Base-by-base conservation (phyloP, 2,888 invertebrate species). In the Pyralis farinalis region DNA sequence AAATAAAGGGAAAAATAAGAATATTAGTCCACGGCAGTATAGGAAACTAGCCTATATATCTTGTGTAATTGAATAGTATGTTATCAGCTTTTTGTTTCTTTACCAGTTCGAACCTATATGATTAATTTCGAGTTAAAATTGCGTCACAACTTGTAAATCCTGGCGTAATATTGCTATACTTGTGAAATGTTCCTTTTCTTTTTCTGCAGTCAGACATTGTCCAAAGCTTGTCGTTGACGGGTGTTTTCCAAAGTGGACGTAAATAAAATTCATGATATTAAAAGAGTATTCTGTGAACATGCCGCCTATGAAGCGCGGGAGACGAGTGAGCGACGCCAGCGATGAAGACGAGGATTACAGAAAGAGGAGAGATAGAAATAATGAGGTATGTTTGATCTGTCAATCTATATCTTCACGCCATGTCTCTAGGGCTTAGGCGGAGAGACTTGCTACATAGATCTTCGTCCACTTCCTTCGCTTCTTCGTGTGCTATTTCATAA, bases 311-410 rank as follows among this genome's bases (percentile, higher is more conserved):
- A 85, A 87, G 56, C 75, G 80, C 46, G 73, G 71, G 51, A 74
- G 71, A 65, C 72, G 74, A 35, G 88, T 90, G 42, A 91, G 91
- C 41, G 93, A 93, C 48, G 91, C 90, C 7, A 92, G 92, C 36
- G 93, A 93, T 53, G 93, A 93, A 34, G 92, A 92, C 37, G 94
- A 93, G 8, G 94, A 94, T 55, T 96, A 96, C 63, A 89, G 95
- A 44, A 91, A 91, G 53, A 91, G 93, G 38, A 85, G 96, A 25
- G 95, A 95, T 61, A 91, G 94, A 59, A 96, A 96, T 80, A 96
- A 96, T 80, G 91, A 94, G 90, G 94, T 93, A 79, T 49, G n/a
- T n/a, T n/a, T n/a, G n/a, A n/a, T n/a, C n/a, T n/a, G n/a, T n/a
- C n/a, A n/a, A n/a, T n/a, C n/a, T n/a, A n/a, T n/a, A n/a, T n/a